These are phyloP conservation scores for Octodonta nipae DNA, from an alignment of 2,888 invertebrate genomes.

Conservation along the genomic window DNA sequence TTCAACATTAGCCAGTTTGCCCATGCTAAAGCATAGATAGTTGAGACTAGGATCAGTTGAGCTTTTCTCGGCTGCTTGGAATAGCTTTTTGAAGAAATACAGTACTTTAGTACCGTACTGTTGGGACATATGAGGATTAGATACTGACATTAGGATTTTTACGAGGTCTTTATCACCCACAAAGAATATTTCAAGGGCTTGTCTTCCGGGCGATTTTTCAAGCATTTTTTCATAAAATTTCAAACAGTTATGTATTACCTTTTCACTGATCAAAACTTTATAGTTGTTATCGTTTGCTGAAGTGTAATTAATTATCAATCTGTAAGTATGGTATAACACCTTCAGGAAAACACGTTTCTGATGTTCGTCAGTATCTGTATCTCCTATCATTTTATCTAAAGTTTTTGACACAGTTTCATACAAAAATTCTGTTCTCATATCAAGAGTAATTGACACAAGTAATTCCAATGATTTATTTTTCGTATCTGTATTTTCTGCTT, in stretches of 20 bases:
- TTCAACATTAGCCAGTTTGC: slow-evolving; percentile 52
- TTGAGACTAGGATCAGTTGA: slow-evolving; percentile 50
- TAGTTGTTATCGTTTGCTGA: slow-evolving; percentile 20
- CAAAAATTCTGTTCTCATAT: slow-evolving; percentile 61
- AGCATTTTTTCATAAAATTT: slow-evolving; percentile 78
- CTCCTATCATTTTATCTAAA: slow-evolving; percentile 49
- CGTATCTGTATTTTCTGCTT: slow-evolving; percentile 50
- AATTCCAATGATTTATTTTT: slow-evolving; percentile 52
- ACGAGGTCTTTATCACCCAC: slow-evolving; percentile 57
- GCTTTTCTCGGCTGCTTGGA: slow-evolving; percentile 49
- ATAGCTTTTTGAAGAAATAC: slow-evolving; percentile 65
- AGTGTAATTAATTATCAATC: slow-evolving; percentile 48
- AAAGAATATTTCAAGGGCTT: slow-evolving; percentile 74
- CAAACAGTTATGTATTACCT: slow-evolving; percentile 52
- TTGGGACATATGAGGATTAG: slow-evolving; percentile 56
- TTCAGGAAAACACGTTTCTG: slow-evolving; percentile 48
- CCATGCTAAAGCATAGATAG: slow-evolving; percentile 53
- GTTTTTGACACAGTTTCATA: slow-evolving; percentile 49
- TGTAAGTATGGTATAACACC: slow-evolving; percentile 53
- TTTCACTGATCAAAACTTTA: slow-evolving; percentile 41
- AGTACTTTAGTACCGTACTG: slow-evolving; percentile 66
- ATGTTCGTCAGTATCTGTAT: slow-evolving; percentile 50
- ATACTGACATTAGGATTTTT: slow-evolving; percentile 66
- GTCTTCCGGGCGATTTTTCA: slow-evolving; percentile 66
- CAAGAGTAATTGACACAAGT: slow-evolving; percentile 63